These are phyloP conservation scores for Tetragonula carbonaria DNA, from an alignment of 2,888 invertebrate species.

Conservation along the genomic window DNA sequence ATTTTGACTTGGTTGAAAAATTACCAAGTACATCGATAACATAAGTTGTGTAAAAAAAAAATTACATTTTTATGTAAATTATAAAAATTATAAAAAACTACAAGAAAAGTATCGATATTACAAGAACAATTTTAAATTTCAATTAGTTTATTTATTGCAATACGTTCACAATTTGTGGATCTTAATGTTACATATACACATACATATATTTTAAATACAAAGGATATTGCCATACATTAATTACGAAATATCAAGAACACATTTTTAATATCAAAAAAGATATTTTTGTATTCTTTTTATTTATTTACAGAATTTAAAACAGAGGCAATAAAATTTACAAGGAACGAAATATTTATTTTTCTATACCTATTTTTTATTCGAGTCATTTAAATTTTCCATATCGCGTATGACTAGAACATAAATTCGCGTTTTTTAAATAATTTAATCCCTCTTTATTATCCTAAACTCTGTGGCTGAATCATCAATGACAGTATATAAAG, in stretches of 20 bases:
- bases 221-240: neutral
- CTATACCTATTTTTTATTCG: neutral
- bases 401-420: neutral
- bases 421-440: neutral
- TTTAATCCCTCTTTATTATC: conserved; percentile 8
- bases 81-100: neutral
- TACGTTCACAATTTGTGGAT: neutral
- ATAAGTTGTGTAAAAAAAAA: neutral
- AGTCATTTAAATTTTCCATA: neutral
- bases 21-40: conserved; percentile 10
- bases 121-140: neutral
- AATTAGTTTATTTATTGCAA: neutral
- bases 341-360: neutral
- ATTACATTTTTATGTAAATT: neutral
- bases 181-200: neutral
- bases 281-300: neutral
- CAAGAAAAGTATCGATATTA: neutral
- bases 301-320: neutral
- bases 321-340: neutral
- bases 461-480: conserved; percentile 55
- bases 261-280: neutral
- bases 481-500: conserved; percentile 45
- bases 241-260: neutral
- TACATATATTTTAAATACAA: neutral
- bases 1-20: conserved; percentile 4